Base-by-base conservation (phyloP, 2,888 invertebrate species). In the Metacarcinus magister region DNA sequence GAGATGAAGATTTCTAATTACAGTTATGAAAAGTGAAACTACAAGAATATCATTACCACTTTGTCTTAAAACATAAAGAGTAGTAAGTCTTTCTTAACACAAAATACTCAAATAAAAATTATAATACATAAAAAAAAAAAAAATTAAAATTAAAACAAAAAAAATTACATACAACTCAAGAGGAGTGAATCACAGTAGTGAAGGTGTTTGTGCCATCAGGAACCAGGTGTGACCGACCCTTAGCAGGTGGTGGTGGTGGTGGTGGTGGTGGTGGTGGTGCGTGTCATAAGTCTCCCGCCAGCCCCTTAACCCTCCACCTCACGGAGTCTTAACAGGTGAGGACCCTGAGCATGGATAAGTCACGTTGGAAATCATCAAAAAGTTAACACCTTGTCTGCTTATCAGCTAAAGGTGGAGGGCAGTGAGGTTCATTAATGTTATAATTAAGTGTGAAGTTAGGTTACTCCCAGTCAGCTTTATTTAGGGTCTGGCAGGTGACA, bases 161-260 rank as follows among this genome's bases (percentile, higher is more conserved):
- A 67, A 87, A 32, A 87, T 87, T 87, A 87, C 87, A 87, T 87
- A 87, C 87, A 87, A 39, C 87, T 87, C 39, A 87, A 87, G n/a
- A 39, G 75, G 87, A 87, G 39, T 87, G 87, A 87, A 87, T 87
- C 87, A 87, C 87, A 87, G 87, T 32, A 87, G 87, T 87, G 87
- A 87, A 87, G 87, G 87, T 87, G 87, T 87, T 87, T 87, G 87
- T 87, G 87, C 87, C 87, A 87, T 87, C 87, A 82, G 75, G 75
- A 28, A 28, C 75, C 75, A n/a, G 28, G n/a, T 39, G 39, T 87
- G 39, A 87, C 87, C n/a, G 87, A 39, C 87, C 87, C 87, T 8
- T 32, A 87, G 87, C 87, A 87, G 87, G 87, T 10, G 39, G 87
- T 32, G 87, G 87, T 87, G 87, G 87, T 87, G 39, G 39, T 39